Percentiles rank a stretch among this genome's conserved stretches.
Conservation (phyloP, 1,140 invertebrate genomes). For the Oedothorax gibbosus region DNA sequence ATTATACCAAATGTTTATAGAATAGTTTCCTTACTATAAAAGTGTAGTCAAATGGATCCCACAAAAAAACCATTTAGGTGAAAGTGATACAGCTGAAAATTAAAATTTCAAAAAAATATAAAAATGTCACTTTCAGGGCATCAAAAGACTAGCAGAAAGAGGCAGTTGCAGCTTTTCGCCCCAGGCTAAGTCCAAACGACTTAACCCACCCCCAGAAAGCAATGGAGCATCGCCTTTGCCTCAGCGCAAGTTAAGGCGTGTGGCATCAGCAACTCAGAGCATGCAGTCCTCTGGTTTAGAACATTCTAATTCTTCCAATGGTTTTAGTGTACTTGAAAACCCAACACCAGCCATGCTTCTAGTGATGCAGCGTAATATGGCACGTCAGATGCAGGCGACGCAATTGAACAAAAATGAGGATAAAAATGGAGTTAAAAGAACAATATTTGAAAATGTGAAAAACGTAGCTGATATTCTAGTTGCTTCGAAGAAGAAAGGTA, state of each 20-base stretch:
- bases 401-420: conserved; percentile 6
- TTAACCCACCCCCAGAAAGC: conserved; percentile 15
- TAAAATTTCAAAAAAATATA: no score
- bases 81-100: no score
- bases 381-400: conserved; percentile 39
- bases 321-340: conserved; percentile 63
- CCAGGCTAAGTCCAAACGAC: conserved; percentile 32
- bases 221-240: conserved; percentile 40
- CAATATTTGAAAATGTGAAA: conserved; percentile 4
- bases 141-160: conserved; percentile 47
- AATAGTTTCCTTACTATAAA: no score
- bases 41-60: no score
- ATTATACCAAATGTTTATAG: no score
- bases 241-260: conserved; percentile 34
- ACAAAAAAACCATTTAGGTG: no score
- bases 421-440: conserved; percentile 18
- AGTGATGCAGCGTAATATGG: conserved; percentile 66
- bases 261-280: conserved; percentile 52
- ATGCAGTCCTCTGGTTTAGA: conserved; percentile 43
- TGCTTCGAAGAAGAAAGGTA: conserved; percentile 25
- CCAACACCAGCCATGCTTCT: conserved; percentile 73
- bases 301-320: conserved; percentile 29
- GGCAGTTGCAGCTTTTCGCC: conserved; percentile 54
- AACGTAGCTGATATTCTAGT: conserved; percentile 12
- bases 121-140: not conserved